These are phyloP conservation scores for Empidonax alnorum DNA, from an alignment of 2,113 vertebrate genomes.

Conservation along the genomic window DNA sequence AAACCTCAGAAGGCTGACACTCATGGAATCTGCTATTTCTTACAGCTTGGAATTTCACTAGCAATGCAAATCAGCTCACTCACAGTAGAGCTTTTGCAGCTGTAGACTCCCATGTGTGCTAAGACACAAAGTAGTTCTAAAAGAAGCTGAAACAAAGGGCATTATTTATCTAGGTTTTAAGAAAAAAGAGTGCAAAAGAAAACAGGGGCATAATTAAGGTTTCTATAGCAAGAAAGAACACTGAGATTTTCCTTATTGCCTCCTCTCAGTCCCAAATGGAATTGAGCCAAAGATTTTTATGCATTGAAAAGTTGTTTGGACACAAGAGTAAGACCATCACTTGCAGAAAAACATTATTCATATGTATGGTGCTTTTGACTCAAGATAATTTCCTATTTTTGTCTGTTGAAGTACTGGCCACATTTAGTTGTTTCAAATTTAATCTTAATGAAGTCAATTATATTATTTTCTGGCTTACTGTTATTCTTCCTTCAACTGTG, in stretches of 20 bases:
- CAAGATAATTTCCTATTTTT: background rate
- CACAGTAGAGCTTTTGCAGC: background rate
- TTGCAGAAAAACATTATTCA: background rate
- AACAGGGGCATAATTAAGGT: background rate
- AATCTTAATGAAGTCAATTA: background rate
- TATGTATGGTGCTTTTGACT: background rate
- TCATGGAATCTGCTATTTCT: background rate
- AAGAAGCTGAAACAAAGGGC: background rate
- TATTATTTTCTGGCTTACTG: background rate
- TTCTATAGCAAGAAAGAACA: background rate
- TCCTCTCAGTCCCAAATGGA: background rate
- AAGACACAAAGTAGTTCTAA: background rate
- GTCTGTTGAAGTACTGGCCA: background rate
- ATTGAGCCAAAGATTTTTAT: background rate
- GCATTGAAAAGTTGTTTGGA: background rate
- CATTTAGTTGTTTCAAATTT: background rate
- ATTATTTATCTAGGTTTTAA: background rate
- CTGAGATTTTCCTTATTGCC: background rate
- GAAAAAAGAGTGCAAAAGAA: background rate
- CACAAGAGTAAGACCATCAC: background rate
- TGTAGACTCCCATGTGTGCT: background rate
- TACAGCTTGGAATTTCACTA: background rate
- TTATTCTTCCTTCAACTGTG: background rate
- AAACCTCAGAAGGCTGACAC: background rate
- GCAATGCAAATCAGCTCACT: background rate